Evolutionary conservation across 2,888 invertebrate species (phyloP).

Genomic region (Leptarthrus brevirostris): DNA sequence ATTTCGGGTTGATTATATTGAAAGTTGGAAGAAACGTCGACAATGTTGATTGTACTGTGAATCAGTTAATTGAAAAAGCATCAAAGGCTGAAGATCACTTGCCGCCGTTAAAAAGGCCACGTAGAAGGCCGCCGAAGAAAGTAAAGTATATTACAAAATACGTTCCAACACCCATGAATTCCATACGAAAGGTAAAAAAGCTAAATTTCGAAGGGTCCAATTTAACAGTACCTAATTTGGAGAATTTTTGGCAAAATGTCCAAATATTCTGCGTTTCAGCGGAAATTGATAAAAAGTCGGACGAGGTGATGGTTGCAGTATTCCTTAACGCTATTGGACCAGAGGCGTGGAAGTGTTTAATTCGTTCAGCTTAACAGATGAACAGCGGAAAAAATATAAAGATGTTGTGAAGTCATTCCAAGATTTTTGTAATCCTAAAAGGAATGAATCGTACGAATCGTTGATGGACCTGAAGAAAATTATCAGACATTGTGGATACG

Average conservation of each 20-base stretch:
- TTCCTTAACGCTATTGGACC: constrained; percentile 57
- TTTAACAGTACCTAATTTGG: constrained; percentile 57
- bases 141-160: constrained; percentile 32
- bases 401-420: constrained; percentile 53
- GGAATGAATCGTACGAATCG: constrained; percentile 47
- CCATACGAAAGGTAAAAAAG: too few relatives aligned
- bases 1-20: too few relatives aligned
- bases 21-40: too few relatives aligned
- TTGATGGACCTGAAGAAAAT: constrained; percentile 48
- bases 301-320: constrained; percentile 56
- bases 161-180: constrained; percentile 51
- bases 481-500: constrained; percentile 34
- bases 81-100: not conserved
- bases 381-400: constrained; percentile 51
- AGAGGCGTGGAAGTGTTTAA: constrained; percentile 58
- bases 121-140: constrained; percentile 50
- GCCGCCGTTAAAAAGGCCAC: constrained; percentile 26
- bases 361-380: constrained; percentile 53
- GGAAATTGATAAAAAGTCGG: constrained; percentile 55
- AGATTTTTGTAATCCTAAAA: constrained; percentile 40
- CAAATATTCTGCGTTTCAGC: constrained; percentile 56
- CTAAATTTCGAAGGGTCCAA: constrained; percentile 53
- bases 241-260: constrained; percentile 56
- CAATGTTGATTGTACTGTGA: too few relatives aligned
- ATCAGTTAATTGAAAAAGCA: not conserved